Percentiles rank a stretch among this genome's conserved stretches.
These are phyloP conservation scores for Piprites chloris DNA, from an alignment of 2,113 vertebrate genomes.

Conservation along the genomic window DNA sequence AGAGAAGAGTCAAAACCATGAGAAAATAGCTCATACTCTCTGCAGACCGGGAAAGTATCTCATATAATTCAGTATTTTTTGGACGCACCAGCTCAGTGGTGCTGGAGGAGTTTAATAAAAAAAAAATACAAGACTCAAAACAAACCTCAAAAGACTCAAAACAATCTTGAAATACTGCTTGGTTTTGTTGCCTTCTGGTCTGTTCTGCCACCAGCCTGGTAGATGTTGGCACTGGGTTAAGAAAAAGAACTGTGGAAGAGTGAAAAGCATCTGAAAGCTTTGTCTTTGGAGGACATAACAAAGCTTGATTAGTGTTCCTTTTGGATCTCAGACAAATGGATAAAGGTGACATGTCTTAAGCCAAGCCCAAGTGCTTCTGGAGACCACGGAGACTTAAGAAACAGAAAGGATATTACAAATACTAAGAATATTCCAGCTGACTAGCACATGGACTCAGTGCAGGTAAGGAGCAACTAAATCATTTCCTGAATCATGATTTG, in stretches of 20 bases:
- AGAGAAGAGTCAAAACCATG: neutral
- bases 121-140: neutral
- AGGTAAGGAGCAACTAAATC: neutral
- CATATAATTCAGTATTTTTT: neutral
- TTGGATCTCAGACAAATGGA: neutral
- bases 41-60: neutral
- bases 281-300: neutral
- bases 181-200: neutral
- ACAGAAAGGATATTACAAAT: neutral
- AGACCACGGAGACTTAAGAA: neutral
- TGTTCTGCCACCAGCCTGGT: neutral
- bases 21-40: neutral
- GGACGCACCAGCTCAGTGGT: neutral
- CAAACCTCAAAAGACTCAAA: neutral
- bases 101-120: neutral
- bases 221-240: neutral
- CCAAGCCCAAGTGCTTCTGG: neutral
- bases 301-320: neutral
- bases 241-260: neutral
- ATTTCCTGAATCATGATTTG: neutral
- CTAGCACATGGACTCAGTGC: neutral
- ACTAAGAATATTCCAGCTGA: neutral
- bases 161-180: neutral
- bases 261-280: neutral
- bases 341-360: neutral